These are phyloP conservation scores for Apamea epomidion DNA, from an alignment of 2,888 invertebrate genomes.

Conservation along the genomic window DNA sequence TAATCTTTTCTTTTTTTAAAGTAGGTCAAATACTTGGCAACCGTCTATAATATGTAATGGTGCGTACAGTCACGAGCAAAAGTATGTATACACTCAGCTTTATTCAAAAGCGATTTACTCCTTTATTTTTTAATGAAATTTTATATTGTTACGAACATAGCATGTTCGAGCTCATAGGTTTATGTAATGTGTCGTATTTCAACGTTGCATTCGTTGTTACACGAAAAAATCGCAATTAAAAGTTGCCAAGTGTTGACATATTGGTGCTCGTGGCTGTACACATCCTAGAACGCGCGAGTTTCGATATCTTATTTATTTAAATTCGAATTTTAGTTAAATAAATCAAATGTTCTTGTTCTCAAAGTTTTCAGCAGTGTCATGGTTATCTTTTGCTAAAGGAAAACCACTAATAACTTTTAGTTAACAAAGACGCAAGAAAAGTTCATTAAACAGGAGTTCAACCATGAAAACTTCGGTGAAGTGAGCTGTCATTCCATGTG, in stretches of 20 bases:
- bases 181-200: too few species aligned
- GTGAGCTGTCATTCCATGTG: too few species aligned
- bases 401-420: not conserved
- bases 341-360: not conserved
- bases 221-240: too few species aligned
- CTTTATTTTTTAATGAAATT: too few species aligned
- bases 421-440: not conserved
- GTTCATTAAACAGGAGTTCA: not conserved
- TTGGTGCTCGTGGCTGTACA: not conserved
- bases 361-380: not conserved
- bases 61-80: not conserved
- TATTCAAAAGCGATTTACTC: too few species aligned
- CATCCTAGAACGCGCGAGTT: constrained; percentile 6
- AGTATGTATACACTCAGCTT: too few species aligned
- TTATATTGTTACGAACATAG: too few species aligned
- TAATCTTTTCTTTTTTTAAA: not conserved
- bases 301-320: not conserved
- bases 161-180: too few species aligned
- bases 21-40: not conserved
- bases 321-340: not conserved
- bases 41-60: not conserved
- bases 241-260: too few species aligned
- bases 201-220: too few species aligned
- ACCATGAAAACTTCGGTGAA: too few species aligned
- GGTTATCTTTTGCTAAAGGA: not conserved